Conservation (phyloP, 2,888 invertebrate genomes). For the Odontocolon sp. region DNA sequence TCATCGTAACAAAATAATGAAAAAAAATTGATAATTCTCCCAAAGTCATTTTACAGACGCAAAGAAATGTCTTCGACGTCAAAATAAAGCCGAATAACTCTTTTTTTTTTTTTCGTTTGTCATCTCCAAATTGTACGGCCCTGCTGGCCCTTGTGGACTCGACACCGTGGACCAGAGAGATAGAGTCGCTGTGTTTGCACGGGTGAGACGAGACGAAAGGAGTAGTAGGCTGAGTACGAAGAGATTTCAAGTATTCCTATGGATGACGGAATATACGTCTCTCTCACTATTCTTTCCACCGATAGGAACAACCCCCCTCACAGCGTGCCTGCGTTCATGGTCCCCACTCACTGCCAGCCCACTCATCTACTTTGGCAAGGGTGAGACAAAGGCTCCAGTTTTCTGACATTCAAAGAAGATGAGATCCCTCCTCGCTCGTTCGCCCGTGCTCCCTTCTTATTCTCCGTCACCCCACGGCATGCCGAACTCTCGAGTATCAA, state of each 20-base stretch:
- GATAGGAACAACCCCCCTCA: constrained; percentile 40
- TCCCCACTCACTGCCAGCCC: constrained; percentile 69
- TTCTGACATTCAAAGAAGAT: constrained; percentile 76
- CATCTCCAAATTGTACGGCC: constrained; percentile 9
- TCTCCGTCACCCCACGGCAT: constrained; percentile 5
- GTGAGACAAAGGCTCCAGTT: constrained; percentile 76
- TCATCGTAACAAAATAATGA: too few relatives aligned
- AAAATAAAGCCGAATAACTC: constrained; percentile 4
- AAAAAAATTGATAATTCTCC: background rate
- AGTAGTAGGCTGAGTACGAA: constrained; percentile 38
- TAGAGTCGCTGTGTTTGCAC: constrained; percentile 49
- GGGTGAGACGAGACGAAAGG: constrained; percentile 32
- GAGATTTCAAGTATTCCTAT: constrained; percentile 55
- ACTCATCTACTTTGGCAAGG: constrained; percentile 73
- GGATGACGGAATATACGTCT: constrained; percentile 26
- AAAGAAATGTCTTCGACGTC: background rate
- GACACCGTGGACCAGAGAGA: constrained; percentile 9
- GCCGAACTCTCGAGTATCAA: constrained; percentile 44
- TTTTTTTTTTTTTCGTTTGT: constrained; percentile 26
- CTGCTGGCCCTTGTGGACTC: constrained; percentile 27
- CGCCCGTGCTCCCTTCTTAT: constrained; percentile 40
- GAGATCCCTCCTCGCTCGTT: constrained; percentile 66
- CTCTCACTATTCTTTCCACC: constrained; percentile 46
- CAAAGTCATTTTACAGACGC: constrained; percentile 1
- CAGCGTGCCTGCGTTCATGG: constrained; percentile 47